Conservation (phyloP, 1,140 invertebrate species). For the Neocloeon triangulifer region DNA sequence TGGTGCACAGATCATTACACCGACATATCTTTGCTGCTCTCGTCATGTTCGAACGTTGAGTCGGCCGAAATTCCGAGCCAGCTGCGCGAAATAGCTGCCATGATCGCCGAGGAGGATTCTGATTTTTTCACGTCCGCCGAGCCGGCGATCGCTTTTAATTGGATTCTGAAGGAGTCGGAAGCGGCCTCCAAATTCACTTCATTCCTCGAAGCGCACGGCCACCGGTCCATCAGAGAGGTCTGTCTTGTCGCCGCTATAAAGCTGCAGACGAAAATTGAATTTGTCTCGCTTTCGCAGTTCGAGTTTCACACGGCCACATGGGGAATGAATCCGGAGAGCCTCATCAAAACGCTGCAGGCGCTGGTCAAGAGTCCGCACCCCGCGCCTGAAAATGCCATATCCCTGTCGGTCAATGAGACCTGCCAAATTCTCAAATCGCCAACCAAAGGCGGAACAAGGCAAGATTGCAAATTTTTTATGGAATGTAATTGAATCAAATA, state of each 20-base stretch:
- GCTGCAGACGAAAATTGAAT: conserved; percentile 3
- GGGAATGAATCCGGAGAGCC: conserved; percentile 30
- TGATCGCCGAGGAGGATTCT: conserved; percentile 13
- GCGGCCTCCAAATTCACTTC: conserved; percentile 22
- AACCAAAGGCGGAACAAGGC: conserved; percentile 21
- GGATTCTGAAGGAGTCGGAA: conserved; percentile 27
- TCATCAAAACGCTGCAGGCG: conserved; percentile 36
- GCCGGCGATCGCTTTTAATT: conserved; percentile 25
- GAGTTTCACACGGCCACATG: conserved; percentile 42
- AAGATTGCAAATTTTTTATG: no score
- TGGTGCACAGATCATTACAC: conserved; percentile 29
- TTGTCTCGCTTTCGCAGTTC: conserved; percentile 22
- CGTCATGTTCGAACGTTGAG: conserved; percentile 34
- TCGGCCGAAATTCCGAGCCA: conserved; percentile 37
- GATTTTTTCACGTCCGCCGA: conserved; percentile 17
- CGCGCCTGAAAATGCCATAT: conserved; percentile 3
- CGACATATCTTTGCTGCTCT: conserved; percentile 37
- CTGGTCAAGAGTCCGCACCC: conserved; percentile 10
- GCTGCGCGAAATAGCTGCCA: no score
- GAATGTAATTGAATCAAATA: no score
- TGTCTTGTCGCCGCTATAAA: conserved; percentile 7
- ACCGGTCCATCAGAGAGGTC: conserved; percentile 50
- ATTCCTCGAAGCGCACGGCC: conserved; percentile 49
- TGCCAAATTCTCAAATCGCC: conserved; percentile 22
- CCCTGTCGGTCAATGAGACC: conserved; percentile 15